Base-by-base conservation (phyloP, 2,113 vertebrate species). In the Callaeas wilsoni region DNA sequence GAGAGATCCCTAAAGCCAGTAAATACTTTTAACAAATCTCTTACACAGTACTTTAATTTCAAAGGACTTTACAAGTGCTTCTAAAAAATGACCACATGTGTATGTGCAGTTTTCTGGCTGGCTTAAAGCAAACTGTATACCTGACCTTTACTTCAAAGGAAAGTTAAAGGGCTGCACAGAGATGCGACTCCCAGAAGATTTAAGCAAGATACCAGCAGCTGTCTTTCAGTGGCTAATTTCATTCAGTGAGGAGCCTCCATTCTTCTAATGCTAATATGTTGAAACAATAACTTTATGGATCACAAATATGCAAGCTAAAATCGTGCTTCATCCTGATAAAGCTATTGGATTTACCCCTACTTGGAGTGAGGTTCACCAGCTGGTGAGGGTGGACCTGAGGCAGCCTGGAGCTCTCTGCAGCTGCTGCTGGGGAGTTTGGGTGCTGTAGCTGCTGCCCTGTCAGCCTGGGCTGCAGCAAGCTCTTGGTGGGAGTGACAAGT, bases 91-190 rank as follows among this genome's bases (percentile, higher is more conserved):
- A 84, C 19, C 17, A 26, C 39, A 35, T 26, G 27, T 47, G 62
- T 26, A 37, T 64, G 22, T 57, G n/a, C 33, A 74, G 21, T 64
- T 17, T 60, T 60, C 55, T 90, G 41, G 13, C 30, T 64, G 41
- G 44, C 30, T 94, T 79, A 73, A 82, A 89, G 46, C 49, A 73
- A 87, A 35, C 62, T 57, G 2, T 49, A n/a, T 26, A 52, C 39
- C 90, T 93, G 89, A 96, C 89, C 65, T 93, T 91, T 83, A 69
- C 42, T 76, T 95, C 69, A 91, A 93, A 81, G 49, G 12, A 77
- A 70, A 60, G 29, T 44, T 64, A 53, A 87, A 89, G 32, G 47
- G 25, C 52, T 89, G 37, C 23, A 42, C 6, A 65, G 41, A 75
- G 8, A 59, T 1, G 3, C 12, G 73, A 32, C 10, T 87, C 39